Percentiles rank a stretch among this genome's conserved stretches.
Conservation (phyloP, 2,113 vertebrate species). For the Neolamprologus ventralis region DNA sequence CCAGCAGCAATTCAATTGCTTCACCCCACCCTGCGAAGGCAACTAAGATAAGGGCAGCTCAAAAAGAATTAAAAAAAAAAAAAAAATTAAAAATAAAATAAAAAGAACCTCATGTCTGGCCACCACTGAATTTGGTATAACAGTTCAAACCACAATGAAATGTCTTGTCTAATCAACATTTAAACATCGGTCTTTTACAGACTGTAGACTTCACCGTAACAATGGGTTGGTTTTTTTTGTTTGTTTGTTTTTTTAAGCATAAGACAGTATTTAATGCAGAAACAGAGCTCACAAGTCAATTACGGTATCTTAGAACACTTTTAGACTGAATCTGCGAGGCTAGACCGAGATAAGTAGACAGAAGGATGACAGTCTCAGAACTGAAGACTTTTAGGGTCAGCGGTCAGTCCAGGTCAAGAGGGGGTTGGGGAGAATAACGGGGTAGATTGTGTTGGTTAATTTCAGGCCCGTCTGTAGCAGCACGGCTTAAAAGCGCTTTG, state of each 20-base stretch:
- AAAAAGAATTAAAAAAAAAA: neutral
- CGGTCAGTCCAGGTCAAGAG: conserved; percentile 58
- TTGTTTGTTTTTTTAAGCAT: neutral
- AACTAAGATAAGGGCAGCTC: conserved; percentile 68
- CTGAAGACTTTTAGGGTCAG: conserved; percentile 59
- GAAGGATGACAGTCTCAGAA: conserved; percentile 45
- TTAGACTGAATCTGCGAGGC: conserved; percentile 31
- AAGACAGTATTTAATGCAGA: conserved; percentile 31
- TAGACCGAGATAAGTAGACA: conserved; percentile 17
- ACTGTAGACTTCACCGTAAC: conserved; percentile 11
- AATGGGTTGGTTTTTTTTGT: neutral
- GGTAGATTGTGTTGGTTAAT: conserved; percentile 47
- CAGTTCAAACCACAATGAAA: conserved; percentile 58
- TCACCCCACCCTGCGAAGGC: conserved; percentile 65
- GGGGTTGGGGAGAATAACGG: neutral
- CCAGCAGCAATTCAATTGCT: conserved; percentile 47
- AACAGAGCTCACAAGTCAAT: conserved; percentile 49
- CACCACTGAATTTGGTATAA: conserved; percentile 61
- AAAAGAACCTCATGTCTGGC: conserved; percentile 22
- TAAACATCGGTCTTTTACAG: conserved; percentile 10
- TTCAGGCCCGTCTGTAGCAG: conserved; percentile 18
- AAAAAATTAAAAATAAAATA: neutral
- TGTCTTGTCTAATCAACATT: conserved; percentile 37
- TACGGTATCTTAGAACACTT: conserved; percentile 41
- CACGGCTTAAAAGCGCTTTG: conserved; percentile 86